Evolutionary conservation across 1,140 invertebrate species (phyloP).

Genomic region (Drosophila auraria): DNA sequence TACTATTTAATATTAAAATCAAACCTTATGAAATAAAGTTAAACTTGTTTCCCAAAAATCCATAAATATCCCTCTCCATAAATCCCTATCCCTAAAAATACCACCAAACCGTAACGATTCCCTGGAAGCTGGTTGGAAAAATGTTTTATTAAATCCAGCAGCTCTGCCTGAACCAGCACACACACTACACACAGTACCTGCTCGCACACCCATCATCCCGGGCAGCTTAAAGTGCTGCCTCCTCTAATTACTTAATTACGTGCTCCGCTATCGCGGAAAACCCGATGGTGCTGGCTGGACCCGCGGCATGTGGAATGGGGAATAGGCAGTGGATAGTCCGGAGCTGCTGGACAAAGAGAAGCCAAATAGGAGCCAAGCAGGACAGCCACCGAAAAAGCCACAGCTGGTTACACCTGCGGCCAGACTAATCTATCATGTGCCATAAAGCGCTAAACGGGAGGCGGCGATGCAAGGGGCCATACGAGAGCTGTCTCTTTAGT

Average conservation of each 20-base stretch:
- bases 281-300: constrained; percentile 20
- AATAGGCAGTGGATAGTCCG: constrained; percentile 9
- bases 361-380: constrained; percentile 15
- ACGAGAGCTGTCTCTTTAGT: constrained; percentile 35
- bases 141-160: constrained; percentile 10
- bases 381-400: constrained; percentile 59
- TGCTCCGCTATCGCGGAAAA: constrained; percentile 34
- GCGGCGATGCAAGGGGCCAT: constrained; percentile 4
- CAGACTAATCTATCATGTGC: constrained; percentile 81
- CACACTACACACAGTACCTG: background rate
- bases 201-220: constrained; percentile 13
- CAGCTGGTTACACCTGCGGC: constrained; percentile 69
- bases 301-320: background rate
- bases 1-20: background rate
- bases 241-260: constrained; percentile 63
- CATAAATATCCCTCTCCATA: background rate
- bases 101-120: background rate
- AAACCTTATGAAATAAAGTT: background rate
- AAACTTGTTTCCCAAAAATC: background rate
- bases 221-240: constrained; percentile 42
- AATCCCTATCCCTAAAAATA: background rate
- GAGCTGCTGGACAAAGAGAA: constrained; percentile 31
- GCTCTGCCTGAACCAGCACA: background rate
- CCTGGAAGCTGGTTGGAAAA: constrained; percentile 1
- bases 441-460: constrained; percentile 67